A percentile compares a stretch with the other conserved stretches of the same genome.
These are phyloP conservation scores for Hyphantria cunea DNA, from an alignment of 1,140 invertebrate species.

Conservation along the genomic window DNA sequence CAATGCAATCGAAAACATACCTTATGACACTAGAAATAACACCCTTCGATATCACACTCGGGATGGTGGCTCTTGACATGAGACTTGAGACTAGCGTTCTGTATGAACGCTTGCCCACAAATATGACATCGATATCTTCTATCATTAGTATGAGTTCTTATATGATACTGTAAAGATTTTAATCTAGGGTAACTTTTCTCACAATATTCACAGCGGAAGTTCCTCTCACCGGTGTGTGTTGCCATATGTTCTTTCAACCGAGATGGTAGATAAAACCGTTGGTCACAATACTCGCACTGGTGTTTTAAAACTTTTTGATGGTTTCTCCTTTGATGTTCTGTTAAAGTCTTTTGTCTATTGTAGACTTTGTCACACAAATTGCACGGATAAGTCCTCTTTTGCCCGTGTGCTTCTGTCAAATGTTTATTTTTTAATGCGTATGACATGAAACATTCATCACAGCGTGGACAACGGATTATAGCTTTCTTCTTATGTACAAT, in stretches of 20 bases:
- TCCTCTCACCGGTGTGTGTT: slow-evolving; percentile 84
- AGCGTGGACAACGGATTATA: slow-evolving; percentile 67
- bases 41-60: slow-evolving; percentile 35
- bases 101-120: slow-evolving; percentile 53
- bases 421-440: slow-evolving; percentile 73
- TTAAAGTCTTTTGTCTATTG: slow-evolving; percentile 71
- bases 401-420: slow-evolving; percentile 69
- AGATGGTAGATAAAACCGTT: slow-evolving; percentile 66
- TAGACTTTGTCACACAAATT: slow-evolving; percentile 76
- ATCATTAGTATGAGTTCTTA: slow-evolving; percentile 51
- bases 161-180: slow-evolving; percentile 61
- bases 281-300: slow-evolving; percentile 74
- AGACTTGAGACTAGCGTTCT: slow-evolving; percentile 47
- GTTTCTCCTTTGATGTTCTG: slow-evolving; percentile 68
- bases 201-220: slow-evolving; percentile 81
- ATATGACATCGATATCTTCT: slow-evolving; percentile 49
- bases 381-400: slow-evolving; percentile 70
- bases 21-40: slow-evolving; percentile 21
- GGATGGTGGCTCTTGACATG: slow-evolving; percentile 57
- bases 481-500: slow-evolving; percentile 75
- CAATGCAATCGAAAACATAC: not conserved
- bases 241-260: slow-evolving; percentile 80
- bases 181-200: slow-evolving; percentile 65
- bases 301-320: slow-evolving; percentile 72
- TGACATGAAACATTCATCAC: slow-evolving; percentile 74